phyloP scores from a whole-genome alignment of 2,113 vertebrate genomes.

The Columbina picui region DNA sequence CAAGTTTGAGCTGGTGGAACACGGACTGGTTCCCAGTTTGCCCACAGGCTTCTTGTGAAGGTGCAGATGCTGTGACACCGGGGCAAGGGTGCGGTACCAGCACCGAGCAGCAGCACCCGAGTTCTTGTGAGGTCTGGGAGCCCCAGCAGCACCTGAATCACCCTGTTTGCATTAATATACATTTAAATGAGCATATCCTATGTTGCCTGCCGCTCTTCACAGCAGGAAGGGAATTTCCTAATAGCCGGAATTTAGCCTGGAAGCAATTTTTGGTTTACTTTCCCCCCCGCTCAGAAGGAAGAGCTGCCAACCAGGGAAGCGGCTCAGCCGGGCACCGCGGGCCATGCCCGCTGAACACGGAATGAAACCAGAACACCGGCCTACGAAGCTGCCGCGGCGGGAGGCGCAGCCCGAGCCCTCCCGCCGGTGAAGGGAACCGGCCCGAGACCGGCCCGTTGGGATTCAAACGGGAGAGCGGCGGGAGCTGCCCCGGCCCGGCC shows the following conservation, averaged over 20 bases:
- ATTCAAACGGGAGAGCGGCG: not conserved
- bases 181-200: rapidly evolving
- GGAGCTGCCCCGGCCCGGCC: not conserved
- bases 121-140: rapidly evolving
- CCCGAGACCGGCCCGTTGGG: not conserved
- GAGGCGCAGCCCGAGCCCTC: not conserved
- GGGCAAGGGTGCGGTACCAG: rapidly evolving
- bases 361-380: rapidly evolving
- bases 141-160: not conserved
- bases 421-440: no score
- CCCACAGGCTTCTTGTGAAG: rapidly evolving
- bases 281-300: not conserved
- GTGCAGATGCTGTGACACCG: rapidly evolving
- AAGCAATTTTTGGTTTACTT: no score
- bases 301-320: not conserved
- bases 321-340: not conserved
- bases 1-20: rapidly evolving
- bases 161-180: rapidly evolving
- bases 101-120: not conserved
- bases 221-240: not conserved
- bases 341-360: no score
- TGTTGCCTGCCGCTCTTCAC: rapidly evolving
- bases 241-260: not conserved
- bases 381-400: rapidly evolving
- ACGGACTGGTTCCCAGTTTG: rapidly evolving